Base-by-base conservation (phyloP, 2,888 invertebrate species). In the Aromia moschata region DNA sequence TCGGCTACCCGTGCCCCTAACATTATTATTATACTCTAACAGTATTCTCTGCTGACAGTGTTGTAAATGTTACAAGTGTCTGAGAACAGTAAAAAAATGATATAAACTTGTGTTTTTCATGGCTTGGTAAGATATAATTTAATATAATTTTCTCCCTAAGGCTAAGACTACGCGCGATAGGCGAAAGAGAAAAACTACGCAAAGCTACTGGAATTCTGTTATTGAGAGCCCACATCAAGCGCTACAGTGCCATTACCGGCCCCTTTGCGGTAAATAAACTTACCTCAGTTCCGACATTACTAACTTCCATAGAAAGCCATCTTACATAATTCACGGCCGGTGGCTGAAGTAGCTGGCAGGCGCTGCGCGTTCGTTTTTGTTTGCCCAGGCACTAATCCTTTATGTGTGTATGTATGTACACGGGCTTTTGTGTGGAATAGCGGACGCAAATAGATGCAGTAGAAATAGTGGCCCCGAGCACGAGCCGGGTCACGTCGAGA, bases 241-340 rank as follows among this genome's bases (percentile, higher is more conserved):
- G 38, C 18, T 31, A 52, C 40, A 20, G 31, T 25, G 41, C 41
- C 41, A 41, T 52, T 52, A 41, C 17, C 47, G 20, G 37, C 10
- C 36, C 37, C 30, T 16, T 41, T 37, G 31, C 51, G 51, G 51
- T 52, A 41, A 52, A 52, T 52, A 52, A 52, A 52, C 51, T 52
- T 17, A 51, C 51, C 41, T 41, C 2, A 40, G 40, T 25, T 33
- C 40, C 41, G 30, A 37, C 40, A 38, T 14, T n/a, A 11, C 41
- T 12, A 41, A 40, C 17, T 41, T 38, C 30, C 31, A 31, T 52
- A 31, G 31, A 41, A 52, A 52, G 17, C 40, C 51, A 17, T 16
- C 31, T 38, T 31, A 12, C 30, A 52, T 41, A 52, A 52, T 40
- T 40, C 51, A 52, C 16, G 1, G 31, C 40, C 30, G 10, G 40